A percentile compares a stretch with the other conserved stretches of the same genome.
Conservation (phyloP, 2,113 vertebrate species). For the Clupea harengus region DNA sequence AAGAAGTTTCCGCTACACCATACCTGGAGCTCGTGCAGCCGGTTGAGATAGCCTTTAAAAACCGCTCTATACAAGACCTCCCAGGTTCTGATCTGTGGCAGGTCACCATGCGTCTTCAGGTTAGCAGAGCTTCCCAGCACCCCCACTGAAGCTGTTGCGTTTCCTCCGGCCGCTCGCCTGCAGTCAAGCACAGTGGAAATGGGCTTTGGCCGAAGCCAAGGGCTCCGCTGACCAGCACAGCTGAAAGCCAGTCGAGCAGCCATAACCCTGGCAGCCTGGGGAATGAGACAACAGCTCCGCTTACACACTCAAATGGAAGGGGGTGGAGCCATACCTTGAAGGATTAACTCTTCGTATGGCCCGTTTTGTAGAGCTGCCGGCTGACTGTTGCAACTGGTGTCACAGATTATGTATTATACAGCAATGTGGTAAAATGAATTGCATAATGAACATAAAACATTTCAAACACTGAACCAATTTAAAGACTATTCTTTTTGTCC, state of each 20-base stretch:
- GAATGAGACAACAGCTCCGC: slow-evolving; percentile 26
- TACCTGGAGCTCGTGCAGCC: slow-evolving; percentile 73
- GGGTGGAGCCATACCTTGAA: slow-evolving; percentile 44
- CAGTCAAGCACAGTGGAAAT: background rate
- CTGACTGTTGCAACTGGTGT: background rate
- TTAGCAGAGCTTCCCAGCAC: slow-evolving; percentile 39
- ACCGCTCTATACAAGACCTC: slow-evolving; percentile 60
- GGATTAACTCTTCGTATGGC: slow-evolving; percentile 53
- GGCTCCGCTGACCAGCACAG: background rate
- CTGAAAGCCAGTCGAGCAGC: slow-evolving; percentile 38
- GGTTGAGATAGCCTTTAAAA: slow-evolving; percentile 62
- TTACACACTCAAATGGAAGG: slow-evolving; percentile 30
- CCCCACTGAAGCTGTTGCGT: slow-evolving; percentile 19
- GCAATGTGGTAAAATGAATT: too few species aligned
- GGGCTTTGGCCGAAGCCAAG: slow-evolving; percentile 16
- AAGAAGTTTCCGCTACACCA: background rate
- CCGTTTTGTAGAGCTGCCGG: background rate
- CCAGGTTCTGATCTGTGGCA: slow-evolving; percentile 50
- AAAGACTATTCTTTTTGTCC: too few species aligned
- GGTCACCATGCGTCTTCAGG: slow-evolving; percentile 53
- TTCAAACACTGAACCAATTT: too few species aligned
- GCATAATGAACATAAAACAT: background rate
- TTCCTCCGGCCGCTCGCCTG: slow-evolving; percentile 14
- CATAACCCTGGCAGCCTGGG: slow-evolving; percentile 44
- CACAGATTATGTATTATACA: background rate